A percentile compares a stretch with the other conserved stretches of the same genome.
phyloP scores from a whole-genome alignment of 1,140 invertebrate genomes.

The Psilanteris sp. region DNA sequence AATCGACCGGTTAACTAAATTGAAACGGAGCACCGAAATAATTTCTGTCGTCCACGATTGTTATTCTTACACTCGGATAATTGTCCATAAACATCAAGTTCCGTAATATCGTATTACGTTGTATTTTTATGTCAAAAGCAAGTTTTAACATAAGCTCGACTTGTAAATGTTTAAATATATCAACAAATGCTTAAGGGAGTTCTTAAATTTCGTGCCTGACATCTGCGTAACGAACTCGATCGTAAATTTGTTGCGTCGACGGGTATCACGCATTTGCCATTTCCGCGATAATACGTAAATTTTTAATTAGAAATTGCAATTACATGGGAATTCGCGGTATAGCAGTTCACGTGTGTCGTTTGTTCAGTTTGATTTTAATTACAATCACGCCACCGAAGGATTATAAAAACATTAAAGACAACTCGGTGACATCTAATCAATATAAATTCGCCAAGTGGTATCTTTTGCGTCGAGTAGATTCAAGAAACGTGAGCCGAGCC shows the following conservation, averaged over 20 bases:
- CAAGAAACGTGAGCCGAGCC: slow-evolving; percentile 9
- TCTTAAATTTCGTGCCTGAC: slow-evolving; percentile 17
- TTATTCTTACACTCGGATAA: no score
- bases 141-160: no score
- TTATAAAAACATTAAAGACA: slow-evolving; percentile 1
- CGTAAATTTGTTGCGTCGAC: slow-evolving; percentile 35
- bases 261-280: slow-evolving; percentile 23
- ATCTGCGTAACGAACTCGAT: slow-evolving; percentile 22
- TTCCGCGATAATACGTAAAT: slow-evolving; percentile 17
- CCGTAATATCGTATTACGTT: no score
- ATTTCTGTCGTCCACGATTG: no score
- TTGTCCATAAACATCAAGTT: no score
- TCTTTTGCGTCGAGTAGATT: slow-evolving; percentile 7
- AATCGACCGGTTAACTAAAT: no score
- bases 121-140: no score
- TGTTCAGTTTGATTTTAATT: slow-evolving; percentile 60
- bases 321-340: slow-evolving; percentile 48
- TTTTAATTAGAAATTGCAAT: slow-evolving; percentile 48
- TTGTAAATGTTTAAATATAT: no score
- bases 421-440: slow-evolving; percentile 28
- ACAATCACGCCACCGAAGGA: slow-evolving; percentile 17
- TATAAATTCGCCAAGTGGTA: slow-evolving; percentile 16
- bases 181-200: slow-evolving; percentile 9
- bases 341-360: slow-evolving; percentile 33
- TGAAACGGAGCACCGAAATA: no score